A percentile compares a stretch with the other conserved stretches of the same genome.
These are phyloP conservation scores for Sceloporus tristichus DNA, from an alignment of 2,113 vertebrate species.

Conservation along the genomic window DNA sequence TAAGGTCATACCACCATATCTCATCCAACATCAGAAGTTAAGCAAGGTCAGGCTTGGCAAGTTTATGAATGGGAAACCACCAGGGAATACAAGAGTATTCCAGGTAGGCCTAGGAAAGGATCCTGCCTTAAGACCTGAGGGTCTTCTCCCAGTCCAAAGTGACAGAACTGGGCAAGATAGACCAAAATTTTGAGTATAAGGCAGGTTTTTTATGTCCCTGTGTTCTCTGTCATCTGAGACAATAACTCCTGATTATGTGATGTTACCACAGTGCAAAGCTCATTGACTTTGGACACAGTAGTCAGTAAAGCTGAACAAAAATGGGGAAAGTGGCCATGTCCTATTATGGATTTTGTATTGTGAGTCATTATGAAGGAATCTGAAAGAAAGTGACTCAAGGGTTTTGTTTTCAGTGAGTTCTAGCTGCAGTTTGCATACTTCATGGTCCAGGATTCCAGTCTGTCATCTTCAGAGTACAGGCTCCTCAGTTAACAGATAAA, in stretches of 20 bases:
- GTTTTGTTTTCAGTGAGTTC: neutral
- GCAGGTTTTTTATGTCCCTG: no score
- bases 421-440: neutral
- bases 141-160: no score
- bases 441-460: neutral
- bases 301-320: neutral
- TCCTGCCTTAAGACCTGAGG: no score
- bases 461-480: neutral
- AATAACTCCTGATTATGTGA: neutral
- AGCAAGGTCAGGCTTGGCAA: no score
- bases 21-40: no score
- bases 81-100: no score
- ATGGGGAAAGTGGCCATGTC: neutral
- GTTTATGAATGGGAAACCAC: no score
- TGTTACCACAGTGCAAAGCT: neutral
- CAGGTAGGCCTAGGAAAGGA: no score
- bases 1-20: no score
- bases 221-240: neutral
- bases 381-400: neutral
- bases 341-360: neutral
- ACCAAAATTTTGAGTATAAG: no score
- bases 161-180: no score
- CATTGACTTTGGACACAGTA: neutral
- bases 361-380: neutral
- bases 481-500: neutral